Percentiles rank a stretch among this genome's conserved stretches.
These are phyloP conservation scores for Capitulum mitella DNA, from an alignment of 2,888 invertebrate species.

Conservation along the genomic window DNA sequence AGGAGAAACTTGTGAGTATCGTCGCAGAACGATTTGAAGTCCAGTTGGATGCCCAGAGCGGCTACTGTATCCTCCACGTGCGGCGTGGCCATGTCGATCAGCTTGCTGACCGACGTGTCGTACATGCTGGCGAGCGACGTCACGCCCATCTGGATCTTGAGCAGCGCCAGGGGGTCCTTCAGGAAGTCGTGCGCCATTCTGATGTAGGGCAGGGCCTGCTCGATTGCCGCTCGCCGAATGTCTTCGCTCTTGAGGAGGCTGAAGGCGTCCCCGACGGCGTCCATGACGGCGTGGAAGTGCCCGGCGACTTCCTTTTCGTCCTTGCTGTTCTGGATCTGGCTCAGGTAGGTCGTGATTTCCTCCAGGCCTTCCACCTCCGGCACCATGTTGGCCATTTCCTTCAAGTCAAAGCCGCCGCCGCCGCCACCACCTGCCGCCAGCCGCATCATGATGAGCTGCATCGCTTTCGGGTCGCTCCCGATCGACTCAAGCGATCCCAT, in stretches of 20 bases:
- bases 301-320: constrained; percentile 15
- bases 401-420: background rate
- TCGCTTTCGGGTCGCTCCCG: background rate
- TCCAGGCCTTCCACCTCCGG: constrained; percentile 16
- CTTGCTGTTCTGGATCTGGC: background rate
- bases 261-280: background rate
- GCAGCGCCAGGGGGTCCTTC: constrained; percentile 8
- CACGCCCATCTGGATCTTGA: constrained; percentile 25
- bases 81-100: background rate
- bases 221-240: background rate
- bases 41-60: background rate
- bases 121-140: constrained; percentile 5
- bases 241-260: background rate
- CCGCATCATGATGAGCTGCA: background rate
- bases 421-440: background rate
- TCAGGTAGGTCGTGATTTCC: background rate
- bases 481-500: background rate
- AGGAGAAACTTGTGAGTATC: background rate
- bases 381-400: background rate
- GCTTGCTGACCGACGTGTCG: background rate
- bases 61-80: background rate
- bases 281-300: constrained; percentile 20
- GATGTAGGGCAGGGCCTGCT: constrained; percentile 19
- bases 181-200: constrained; percentile 15
- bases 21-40: background rate